A percentile compares a stretch with the other conserved stretches of the same genome.
Evolutionary conservation across 2,888 invertebrate species (phyloP).

Genomic region (Gastracanthus pulcherrimus): DNA sequence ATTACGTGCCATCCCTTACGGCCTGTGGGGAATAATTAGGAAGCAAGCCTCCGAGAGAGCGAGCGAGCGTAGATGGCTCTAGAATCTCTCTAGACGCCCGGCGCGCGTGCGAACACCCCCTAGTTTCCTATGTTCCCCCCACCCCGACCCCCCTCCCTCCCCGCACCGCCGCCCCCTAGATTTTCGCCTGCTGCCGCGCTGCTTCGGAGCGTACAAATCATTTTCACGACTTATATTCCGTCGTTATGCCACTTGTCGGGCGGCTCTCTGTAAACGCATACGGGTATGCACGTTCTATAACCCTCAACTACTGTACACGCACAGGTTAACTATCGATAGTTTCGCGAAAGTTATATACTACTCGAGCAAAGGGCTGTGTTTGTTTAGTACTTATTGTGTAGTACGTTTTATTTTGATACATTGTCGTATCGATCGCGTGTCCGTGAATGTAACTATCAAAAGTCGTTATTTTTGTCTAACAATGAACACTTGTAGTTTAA

Average conservation of each 20-base stretch:
- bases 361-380: no score
- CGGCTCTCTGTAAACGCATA: neutral
- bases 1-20: slow-evolving; percentile 72
- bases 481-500: no score
- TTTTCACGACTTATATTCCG: slow-evolving; percentile 44
- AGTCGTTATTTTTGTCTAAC: no score
- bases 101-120: slow-evolving; percentile 21
- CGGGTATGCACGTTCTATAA: no score
- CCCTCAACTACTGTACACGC: no score
- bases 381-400: no score
- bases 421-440: no score
- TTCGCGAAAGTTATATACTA: no score
- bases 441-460: no score
- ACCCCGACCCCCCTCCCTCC: neutral
- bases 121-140: no score
- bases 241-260: slow-evolving; percentile 19
- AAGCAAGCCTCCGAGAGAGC: slow-evolving; percentile 66
- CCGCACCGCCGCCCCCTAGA: neutral
- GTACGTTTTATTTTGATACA: no score
- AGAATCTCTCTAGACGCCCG: slow-evolving; percentile 49
- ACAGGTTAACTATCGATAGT: no score
- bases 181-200: slow-evolving; percentile 21
- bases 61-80: slow-evolving; percentile 53
- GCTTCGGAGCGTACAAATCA: slow-evolving; percentile 38
- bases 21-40: slow-evolving; percentile 75